phyloP scores from a whole-genome alignment of 2,113 vertebrate genomes.

The Callipepla squamata region DNA sequence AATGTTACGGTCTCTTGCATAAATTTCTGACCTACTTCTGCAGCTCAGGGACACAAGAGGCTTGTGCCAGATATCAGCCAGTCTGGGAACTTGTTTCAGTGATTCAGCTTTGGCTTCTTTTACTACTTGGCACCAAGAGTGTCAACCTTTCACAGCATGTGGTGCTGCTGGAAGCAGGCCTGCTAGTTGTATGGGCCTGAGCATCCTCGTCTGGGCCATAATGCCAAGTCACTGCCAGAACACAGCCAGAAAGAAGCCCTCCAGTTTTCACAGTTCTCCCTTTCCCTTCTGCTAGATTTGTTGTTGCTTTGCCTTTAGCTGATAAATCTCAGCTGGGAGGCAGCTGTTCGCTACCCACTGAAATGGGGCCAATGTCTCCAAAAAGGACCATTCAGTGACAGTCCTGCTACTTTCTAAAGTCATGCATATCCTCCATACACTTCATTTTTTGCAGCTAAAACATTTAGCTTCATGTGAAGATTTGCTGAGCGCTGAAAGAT shows the following conservation, averaged over 20 bases:
- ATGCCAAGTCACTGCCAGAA: background rate
- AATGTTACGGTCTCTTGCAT: background rate
- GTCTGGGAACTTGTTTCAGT: background rate
- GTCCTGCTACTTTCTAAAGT: background rate
- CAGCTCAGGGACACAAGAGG: background rate
- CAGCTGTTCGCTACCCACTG: background rate
- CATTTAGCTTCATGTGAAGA: background rate
- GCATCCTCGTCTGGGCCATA: background rate
- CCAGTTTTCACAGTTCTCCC: background rate
- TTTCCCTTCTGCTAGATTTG: background rate
- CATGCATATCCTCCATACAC: background rate
- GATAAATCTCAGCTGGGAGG: background rate
- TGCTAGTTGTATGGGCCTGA: background rate
- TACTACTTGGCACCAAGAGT: background rate
- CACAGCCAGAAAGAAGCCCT: background rate
- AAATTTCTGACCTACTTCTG: conserved; percentile 25
- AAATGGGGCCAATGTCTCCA: background rate
- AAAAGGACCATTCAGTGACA: background rate
- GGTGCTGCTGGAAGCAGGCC: background rate
- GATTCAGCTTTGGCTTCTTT: background rate
- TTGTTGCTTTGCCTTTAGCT: conserved; percentile 9
- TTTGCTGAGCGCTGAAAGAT: conserved; percentile 1
- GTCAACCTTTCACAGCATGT: background rate
- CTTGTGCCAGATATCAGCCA: conserved; percentile 26
- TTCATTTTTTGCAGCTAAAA: conserved; percentile 9